phyloP scores from a whole-genome alignment of 2,113 vertebrate genomes.

The Myotis yumanensis region DNA sequence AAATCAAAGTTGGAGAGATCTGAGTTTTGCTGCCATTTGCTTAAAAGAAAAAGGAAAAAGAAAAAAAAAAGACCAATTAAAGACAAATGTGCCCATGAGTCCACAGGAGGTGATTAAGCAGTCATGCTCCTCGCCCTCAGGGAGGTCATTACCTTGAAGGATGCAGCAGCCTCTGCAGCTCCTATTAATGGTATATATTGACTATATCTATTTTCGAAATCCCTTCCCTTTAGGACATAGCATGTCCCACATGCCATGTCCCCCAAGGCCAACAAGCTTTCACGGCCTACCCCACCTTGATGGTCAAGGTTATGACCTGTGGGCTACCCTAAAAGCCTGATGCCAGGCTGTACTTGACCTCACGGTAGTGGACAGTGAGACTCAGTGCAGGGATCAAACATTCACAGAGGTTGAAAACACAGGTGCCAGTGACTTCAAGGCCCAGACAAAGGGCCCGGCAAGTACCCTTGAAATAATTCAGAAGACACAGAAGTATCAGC shows the following conservation, averaged over 20 bases:
- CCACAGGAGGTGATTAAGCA: slow-evolving; percentile 36
- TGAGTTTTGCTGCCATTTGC: slow-evolving; percentile 52
- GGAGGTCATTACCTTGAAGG: slow-evolving; percentile 63
- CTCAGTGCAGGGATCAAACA: not conserved
- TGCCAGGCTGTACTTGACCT: not conserved
- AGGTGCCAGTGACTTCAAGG: not conserved
- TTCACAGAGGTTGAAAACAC: not conserved
- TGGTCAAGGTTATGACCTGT: not conserved
- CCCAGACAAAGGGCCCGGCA: not conserved
- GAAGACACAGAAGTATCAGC: not conserved
- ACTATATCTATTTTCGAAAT: slow-evolving; percentile 48
- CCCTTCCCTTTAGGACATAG: not conserved
- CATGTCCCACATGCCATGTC: not conserved
- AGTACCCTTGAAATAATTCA: not conserved
- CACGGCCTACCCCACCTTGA: not conserved
- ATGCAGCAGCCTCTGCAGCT: not conserved
- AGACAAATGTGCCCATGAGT: slow-evolving; percentile 55
- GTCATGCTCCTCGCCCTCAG: not conserved
- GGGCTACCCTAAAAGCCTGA: not conserved
- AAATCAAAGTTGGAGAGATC: slow-evolving; percentile 18
- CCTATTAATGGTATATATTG: slow-evolving; percentile 59
- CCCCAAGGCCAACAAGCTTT: slow-evolving; percentile 23
- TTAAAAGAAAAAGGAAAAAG: not conserved
- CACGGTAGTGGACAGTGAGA: not conserved
- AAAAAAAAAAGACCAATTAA: slow-evolving; percentile 17